These are phyloP conservation scores for Sylvilagus floridanus DNA, from an alignment of 2,797 vertebrate species.

Conservation along the genomic window DNA sequence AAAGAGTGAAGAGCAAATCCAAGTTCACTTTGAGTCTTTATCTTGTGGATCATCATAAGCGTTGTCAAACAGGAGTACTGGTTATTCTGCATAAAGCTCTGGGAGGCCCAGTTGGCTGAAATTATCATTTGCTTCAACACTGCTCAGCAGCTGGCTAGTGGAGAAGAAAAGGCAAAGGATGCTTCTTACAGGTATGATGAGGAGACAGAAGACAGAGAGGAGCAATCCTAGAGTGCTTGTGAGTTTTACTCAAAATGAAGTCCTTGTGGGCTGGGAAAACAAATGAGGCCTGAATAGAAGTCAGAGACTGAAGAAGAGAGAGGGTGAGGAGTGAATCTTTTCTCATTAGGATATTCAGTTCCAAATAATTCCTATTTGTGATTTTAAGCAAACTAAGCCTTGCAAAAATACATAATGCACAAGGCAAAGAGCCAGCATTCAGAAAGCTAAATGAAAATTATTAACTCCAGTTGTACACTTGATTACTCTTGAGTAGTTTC, in stretches of 20 bases:
- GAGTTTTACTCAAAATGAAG: constrained; percentile 45
- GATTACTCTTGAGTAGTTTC: constrained; percentile 80
- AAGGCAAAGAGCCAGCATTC: constrained; percentile 79
- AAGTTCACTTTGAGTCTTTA: background rate
- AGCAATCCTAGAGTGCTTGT: background rate
- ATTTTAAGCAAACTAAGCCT: constrained; percentile 78
- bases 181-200: background rate
- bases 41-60: background rate
- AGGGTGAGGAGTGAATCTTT: constrained; percentile 60
- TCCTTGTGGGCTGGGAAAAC: constrained; percentile 45
- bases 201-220: constrained; percentile 22
- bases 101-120: background rate
- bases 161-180: background rate
- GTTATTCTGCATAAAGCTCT: background rate
- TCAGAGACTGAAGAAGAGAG: constrained; percentile 14
- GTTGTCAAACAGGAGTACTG: background rate
- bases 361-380: constrained; percentile 75
- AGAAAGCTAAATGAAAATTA: constrained; percentile 80
- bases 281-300: constrained; percentile 64
- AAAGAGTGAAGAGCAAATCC: background rate
- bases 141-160: background rate
- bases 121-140: background rate
- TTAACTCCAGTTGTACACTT: constrained; percentile 81
- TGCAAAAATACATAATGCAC: constrained; percentile 74
- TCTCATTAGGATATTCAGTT: constrained; percentile 72